phyloP scores from a whole-genome alignment of 2,113 vertebrate genomes.

The Epinephelus moara region DNA sequence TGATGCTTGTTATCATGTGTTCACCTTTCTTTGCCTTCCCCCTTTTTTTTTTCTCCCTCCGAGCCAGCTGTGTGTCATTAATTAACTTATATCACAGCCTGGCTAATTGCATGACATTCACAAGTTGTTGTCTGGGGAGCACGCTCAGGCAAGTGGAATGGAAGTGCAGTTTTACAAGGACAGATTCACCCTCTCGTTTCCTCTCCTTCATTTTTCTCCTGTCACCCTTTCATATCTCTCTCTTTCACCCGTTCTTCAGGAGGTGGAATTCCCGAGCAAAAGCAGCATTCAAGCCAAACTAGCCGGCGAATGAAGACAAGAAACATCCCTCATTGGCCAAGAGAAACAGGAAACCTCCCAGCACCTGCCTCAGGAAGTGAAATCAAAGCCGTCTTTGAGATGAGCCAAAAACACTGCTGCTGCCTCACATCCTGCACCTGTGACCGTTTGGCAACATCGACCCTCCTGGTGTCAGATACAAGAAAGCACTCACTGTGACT shows the following conservation, averaged over 20 bases:
- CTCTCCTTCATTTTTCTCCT: constrained; percentile 3
- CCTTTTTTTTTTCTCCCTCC: neutral
- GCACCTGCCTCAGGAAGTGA: constrained; percentile 77
- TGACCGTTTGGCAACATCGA: constrained; percentile 63
- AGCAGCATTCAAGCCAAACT: constrained; percentile 50
- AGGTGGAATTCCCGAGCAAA: constrained; percentile 42
- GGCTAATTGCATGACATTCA: constrained; percentile 74
- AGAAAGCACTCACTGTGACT: constrained; percentile 65
- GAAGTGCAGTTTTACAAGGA: constrained; percentile 58
- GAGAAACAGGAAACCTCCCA: constrained; percentile 71
- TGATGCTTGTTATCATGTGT: constrained; percentile 21
- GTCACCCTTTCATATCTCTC: constrained; percentile 51
- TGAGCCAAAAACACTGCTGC: constrained; percentile 61
- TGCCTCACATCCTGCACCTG: constrained; percentile 79
- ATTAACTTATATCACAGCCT: constrained; percentile 69
- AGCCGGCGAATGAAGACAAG: constrained; percentile 57
- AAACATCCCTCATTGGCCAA: constrained; percentile 65
- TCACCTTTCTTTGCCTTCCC: constrained; percentile 29
- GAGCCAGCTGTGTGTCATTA: constrained; percentile 63
- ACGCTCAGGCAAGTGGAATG: constrained; percentile 51
- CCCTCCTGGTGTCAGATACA: constrained; percentile 46
- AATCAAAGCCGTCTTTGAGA: constrained; percentile 78
- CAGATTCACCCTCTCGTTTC: constrained; percentile 37
- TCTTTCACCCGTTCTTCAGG: constrained; percentile 47
- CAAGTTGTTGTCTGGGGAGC: constrained; percentile 64